phyloP scores from a whole-genome alignment of 2,888 invertebrate species.

The Ochlodes sylvanus region DNA sequence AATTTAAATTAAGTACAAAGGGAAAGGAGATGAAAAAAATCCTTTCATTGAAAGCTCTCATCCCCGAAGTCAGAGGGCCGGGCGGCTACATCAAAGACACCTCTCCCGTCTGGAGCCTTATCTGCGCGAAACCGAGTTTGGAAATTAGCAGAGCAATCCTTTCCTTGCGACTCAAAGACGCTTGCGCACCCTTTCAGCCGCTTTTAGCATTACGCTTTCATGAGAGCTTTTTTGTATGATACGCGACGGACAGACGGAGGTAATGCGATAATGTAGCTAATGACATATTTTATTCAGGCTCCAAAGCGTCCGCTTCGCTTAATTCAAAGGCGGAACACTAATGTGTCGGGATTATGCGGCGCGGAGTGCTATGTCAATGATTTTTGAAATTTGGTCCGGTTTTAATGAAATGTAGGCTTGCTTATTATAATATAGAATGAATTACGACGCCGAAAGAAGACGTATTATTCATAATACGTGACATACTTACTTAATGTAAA shows the following conservation, averaged over 20 bases:
- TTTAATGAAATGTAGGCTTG: conserved; percentile 48
- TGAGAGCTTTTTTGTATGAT: conserved; percentile 69
- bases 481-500: too few relatives aligned
- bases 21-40: conserved; percentile 84
- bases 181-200: conserved; percentile 76
- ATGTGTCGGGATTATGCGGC: conserved; percentile 55
- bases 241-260: conserved; percentile 55
- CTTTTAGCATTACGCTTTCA: conserved; percentile 77
- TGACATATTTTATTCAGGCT: conserved; percentile 73
- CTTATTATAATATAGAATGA: background rate
- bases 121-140: conserved; percentile 82
- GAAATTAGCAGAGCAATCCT: conserved; percentile 79
- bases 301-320: conserved; percentile 58
- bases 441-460: too few relatives aligned
- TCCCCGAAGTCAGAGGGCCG: conserved; percentile 80
- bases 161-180: conserved; percentile 57
- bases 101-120: conserved; percentile 77
- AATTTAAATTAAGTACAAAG: conserved; percentile 86
- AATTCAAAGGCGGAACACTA: conserved; percentile 52
- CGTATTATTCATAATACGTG: too few relatives aligned
- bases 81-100: conserved; percentile 84
- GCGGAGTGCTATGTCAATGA: conserved; percentile 50
- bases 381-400: conserved; percentile 47
- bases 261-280: conserved; percentile 73
- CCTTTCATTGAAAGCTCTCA: conserved; percentile 85